Base-by-base conservation (phyloP, 2,797 vertebrate species). In the Galaxias olidus region DNA sequence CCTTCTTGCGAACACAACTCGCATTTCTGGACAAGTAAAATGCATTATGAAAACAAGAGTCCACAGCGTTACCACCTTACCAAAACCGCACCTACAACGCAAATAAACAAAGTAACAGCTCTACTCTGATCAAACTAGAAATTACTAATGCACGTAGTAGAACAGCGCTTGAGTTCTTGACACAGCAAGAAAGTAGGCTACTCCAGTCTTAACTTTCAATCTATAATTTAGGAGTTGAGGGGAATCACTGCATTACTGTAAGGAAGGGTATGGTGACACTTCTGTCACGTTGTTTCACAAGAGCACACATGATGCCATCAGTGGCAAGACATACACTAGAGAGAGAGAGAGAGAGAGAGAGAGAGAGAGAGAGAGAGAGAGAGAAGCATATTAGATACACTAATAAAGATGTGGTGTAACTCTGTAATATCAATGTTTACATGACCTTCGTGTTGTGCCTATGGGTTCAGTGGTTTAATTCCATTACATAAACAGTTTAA, bases 211-310 rank as follows among this genome's bases (percentile, higher is more conserved):
- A 17, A 52, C 54, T 54, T 67, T 18, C 10, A 15, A 78, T 84
- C 40, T 66, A 84, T 83, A 78, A 83, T 82, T 82, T 64, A 86
- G 80, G 50, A 30, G 10, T 62, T 48, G 18, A 45, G 53, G 66
- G 66, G 71, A 8, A 46, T 53, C 14, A 49, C 0, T 5, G 15
- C 18, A 30, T 44, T 0, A 53, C 57, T 61, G 45, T 17, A 13
- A 64, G 41, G 49, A 69, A 4, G 30, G 65, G 41, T 40, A 41
- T 15, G 13, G 44, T 18, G 59, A 54, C 3, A 59, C 60, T 11
- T 52, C 42, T 57, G 61, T 46, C 49, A 53, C 45, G 52, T 44
- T 60, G 59, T 13, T 60, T 43, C 50, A 56, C 48, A 46, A 20
- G 63, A 40, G 62, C 45, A 57, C 53, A 4, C 52, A 15, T 53